Evolutionary conservation across 2,888 invertebrate genomes (phyloP).

Genomic region (Carpatolechia fugitivella): DNA sequence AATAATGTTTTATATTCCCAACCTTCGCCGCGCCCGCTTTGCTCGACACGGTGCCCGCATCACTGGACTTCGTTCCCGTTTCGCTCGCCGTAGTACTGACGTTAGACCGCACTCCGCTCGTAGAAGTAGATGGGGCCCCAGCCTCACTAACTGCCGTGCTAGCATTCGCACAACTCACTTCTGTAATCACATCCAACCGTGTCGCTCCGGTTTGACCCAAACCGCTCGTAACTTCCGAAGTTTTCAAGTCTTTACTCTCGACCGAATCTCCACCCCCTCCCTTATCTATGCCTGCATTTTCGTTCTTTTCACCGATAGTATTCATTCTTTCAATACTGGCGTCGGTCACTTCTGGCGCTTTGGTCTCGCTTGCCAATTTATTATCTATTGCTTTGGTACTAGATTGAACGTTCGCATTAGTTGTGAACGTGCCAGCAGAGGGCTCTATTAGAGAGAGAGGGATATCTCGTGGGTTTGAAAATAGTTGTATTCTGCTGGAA

Average conservation of each 20-base stretch:
- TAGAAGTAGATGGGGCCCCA: background rate
- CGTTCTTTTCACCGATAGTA: background rate
- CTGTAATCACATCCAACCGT: background rate
- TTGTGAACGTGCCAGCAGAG: background rate
- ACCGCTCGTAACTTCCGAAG: too few species aligned
- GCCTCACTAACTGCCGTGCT: conserved; percentile 2
- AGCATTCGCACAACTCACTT: too few species aligned
- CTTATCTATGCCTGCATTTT: background rate
- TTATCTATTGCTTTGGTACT: conserved; percentile 20
- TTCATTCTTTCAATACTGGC: too few species aligned
- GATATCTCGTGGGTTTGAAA: background rate
- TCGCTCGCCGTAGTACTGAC: conserved; percentile 12
- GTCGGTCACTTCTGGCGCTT: conserved; percentile 19
- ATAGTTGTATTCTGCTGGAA: conserved; percentile 7
- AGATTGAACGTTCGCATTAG: conserved; percentile 20
- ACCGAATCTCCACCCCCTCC: background rate
- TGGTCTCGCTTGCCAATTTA: too few species aligned
- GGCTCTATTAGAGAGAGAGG: background rate
- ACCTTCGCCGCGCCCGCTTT: background rate
- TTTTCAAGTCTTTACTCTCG: too few species aligned
- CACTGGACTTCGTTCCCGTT: background rate
- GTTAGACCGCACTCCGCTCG: conserved; percentile 2
- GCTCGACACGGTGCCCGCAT: too few species aligned
- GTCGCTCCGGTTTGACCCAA: too few species aligned
- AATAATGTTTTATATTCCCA: background rate